Evolutionary conservation across 2,888 invertebrate species (phyloP).

Genomic region (Dascillus cervinus): DNA sequence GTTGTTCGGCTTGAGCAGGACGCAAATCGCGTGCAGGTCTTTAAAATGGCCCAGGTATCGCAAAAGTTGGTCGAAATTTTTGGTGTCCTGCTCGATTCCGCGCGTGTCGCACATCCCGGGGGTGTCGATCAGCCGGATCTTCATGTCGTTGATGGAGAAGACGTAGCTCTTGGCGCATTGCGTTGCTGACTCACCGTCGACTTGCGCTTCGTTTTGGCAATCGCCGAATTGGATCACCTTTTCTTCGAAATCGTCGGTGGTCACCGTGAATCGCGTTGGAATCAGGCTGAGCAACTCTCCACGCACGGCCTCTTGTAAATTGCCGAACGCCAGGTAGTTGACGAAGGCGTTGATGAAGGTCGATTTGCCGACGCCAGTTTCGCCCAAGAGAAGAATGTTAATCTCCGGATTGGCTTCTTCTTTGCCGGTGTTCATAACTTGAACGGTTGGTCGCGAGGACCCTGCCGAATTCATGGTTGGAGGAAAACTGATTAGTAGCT

Average conservation of each 20-base stretch:
- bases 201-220: constrained; percentile 12
- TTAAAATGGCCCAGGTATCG: constrained; percentile 8
- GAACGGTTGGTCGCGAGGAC: too few relatives aligned
- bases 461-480: too few relatives aligned
- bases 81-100: constrained; percentile 23
- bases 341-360: too few relatives aligned
- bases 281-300: constrained; percentile 12
- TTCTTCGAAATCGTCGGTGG: constrained; percentile 14
- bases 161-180: constrained; percentile 5
- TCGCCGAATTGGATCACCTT: constrained; percentile 9
- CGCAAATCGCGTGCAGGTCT: constrained; percentile 14
- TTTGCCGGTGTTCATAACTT: too few relatives aligned
- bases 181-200: constrained; percentile 15
- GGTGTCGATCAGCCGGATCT: constrained; percentile 12
- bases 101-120: constrained; percentile 24
- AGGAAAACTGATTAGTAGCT: too few relatives aligned
- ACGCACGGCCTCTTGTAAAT: constrained; percentile 10
- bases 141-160: neutral
- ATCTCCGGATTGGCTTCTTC: too few relatives aligned
- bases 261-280: constrained; percentile 14
- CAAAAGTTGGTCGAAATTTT: constrained; percentile 29
- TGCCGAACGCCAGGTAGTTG: too few relatives aligned
- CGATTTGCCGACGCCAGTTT: too few relatives aligned
- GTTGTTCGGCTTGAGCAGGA: constrained; percentile 17
- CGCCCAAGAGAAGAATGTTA: too few relatives aligned